A percentile compares a stretch with the other conserved stretches of the same genome.
Conservation (phyloP, 2,888 invertebrate genomes). For the Galerucella calmariensis region DNA sequence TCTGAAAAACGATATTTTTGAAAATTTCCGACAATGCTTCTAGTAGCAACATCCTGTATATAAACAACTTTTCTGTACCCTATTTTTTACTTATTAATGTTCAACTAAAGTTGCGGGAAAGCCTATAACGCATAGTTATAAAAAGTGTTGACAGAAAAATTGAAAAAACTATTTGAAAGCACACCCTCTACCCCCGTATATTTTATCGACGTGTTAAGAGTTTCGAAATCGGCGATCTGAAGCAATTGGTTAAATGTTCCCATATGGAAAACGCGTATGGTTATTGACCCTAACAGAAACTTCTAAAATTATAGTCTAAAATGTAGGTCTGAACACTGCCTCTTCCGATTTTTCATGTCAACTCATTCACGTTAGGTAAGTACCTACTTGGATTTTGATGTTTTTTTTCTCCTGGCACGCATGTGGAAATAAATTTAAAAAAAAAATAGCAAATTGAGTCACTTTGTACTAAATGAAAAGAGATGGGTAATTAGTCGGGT, state of each 20-base stretch:
- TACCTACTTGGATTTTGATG: constrained; percentile 30
- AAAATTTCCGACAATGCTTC: too few relatives aligned
- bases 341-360: constrained; percentile 34
- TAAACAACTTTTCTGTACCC: too few relatives aligned
- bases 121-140: too few relatives aligned
- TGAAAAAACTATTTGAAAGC: too few relatives aligned
- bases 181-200: background rate
- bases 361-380: constrained; percentile 25
- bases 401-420: constrained; percentile 36
- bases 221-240: background rate
- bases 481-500: constrained; percentile 12
- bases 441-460: constrained; percentile 22
- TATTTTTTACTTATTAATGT: too few relatives aligned
- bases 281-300: constrained; percentile 40
- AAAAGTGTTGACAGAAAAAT: too few relatives aligned
- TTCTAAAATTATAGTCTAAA: constrained; percentile 40
- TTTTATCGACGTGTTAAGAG: constrained; percentile 1
- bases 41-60: too few relatives aligned
- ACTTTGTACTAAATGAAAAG: constrained; percentile 9
- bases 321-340: constrained; percentile 42
- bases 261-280: constrained; percentile 41
- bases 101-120: too few relatives aligned
- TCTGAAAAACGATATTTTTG: too few relatives aligned
- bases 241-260: constrained; percentile 33
- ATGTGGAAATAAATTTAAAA: background rate